Percentiles rank a stretch among this genome's conserved stretches.
These are phyloP conservation scores for Myxocyprinus asiaticus DNA, from an alignment of 2,113 vertebrate genomes.

Conservation along the genomic window DNA sequence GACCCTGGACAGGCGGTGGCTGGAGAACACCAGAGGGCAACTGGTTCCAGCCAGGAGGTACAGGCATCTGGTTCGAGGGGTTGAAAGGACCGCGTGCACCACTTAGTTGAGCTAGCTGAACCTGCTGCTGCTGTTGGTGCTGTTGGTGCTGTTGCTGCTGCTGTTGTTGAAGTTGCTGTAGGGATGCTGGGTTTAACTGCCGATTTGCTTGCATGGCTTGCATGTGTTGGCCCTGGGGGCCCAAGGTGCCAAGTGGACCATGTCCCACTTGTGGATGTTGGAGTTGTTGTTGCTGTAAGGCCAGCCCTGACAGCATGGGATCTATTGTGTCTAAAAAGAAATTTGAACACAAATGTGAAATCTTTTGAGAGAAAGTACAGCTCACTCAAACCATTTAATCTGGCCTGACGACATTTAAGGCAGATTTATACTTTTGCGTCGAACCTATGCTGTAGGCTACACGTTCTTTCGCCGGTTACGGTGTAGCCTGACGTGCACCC, in stretches of 20 bases:
- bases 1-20: slow-evolving; percentile 82
- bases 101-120: slow-evolving; percentile 70
- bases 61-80: slow-evolving; percentile 86
- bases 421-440: too few relatives aligned
- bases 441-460: too few relatives aligned
- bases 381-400: too few relatives aligned
- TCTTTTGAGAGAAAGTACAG: background rate
- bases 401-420: too few relatives aligned
- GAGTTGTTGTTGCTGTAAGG: slow-evolving; percentile 77
- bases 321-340: slow-evolving; percentile 85
- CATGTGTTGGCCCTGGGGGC: slow-evolving; percentile 89
- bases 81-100: slow-evolving; percentile 89
- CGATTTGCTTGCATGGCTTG: slow-evolving; percentile 85
- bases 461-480: too few relatives aligned
- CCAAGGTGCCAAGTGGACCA: slow-evolving; percentile 82
- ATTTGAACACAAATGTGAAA: slow-evolving; percentile 9
- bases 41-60: slow-evolving; percentile 94
- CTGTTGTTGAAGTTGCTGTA: slow-evolving; percentile 88
- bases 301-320: slow-evolving; percentile 88
- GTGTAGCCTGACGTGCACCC: too few relatives aligned
- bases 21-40: slow-evolving; percentile 88
- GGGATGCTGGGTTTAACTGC: slow-evolving; percentile 86
- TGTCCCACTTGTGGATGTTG: slow-evolving; percentile 86
- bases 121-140: slow-evolving; percentile 66
- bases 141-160: slow-evolving; percentile 79